These are phyloP conservation scores for Acanthopagrus latus DNA, from an alignment of 2,797 vertebrate genomes.

Conservation along the genomic window DNA sequence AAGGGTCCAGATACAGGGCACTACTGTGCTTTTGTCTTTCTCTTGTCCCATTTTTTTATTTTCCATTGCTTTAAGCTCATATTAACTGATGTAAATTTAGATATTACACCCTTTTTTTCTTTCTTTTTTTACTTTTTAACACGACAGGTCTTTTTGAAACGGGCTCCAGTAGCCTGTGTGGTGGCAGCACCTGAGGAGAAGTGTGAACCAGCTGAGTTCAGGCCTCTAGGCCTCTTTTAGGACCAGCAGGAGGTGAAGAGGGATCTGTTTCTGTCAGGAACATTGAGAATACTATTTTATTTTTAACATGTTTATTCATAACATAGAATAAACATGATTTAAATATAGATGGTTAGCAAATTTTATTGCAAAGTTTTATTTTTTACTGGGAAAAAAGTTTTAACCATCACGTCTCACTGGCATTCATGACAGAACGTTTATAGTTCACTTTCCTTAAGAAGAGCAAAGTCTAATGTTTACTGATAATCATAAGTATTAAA, in stretches of 20 bases:
- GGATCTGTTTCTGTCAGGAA: constrained; percentile 26
- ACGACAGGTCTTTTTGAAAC: constrained; percentile 11
- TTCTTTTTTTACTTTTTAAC: constrained; percentile 28
- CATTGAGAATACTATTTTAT: not conserved
- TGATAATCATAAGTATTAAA: not conserved
- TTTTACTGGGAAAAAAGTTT: constrained; percentile 9
- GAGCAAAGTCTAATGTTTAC: not conserved
- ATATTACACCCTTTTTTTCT: not conserved
- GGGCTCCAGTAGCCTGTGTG: not conserved
- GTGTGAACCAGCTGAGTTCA: constrained; percentile 37
- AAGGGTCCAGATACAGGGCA: constrained; percentile 44
- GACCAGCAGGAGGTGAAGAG: constrained; percentile 15
- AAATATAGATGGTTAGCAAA: not conserved
- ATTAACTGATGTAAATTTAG: constrained; percentile 23
- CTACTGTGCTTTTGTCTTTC: constrained; percentile 43
- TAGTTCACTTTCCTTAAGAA: not conserved
- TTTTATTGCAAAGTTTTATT: constrained; percentile 20
- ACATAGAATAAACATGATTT: not conserved
- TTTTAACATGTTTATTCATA: not conserved
- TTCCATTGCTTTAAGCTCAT: constrained; percentile 9
- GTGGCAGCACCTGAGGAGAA: not conserved
- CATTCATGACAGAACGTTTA: not conserved
- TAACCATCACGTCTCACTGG: not conserved
- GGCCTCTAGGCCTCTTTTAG: constrained; percentile 51
- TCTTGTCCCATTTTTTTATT: not conserved